Percentiles rank a stretch among this genome's conserved stretches.
These are phyloP conservation scores for Hirundichthys speculiger DNA, from an alignment of 2,113 vertebrate genomes.

Conservation along the genomic window DNA sequence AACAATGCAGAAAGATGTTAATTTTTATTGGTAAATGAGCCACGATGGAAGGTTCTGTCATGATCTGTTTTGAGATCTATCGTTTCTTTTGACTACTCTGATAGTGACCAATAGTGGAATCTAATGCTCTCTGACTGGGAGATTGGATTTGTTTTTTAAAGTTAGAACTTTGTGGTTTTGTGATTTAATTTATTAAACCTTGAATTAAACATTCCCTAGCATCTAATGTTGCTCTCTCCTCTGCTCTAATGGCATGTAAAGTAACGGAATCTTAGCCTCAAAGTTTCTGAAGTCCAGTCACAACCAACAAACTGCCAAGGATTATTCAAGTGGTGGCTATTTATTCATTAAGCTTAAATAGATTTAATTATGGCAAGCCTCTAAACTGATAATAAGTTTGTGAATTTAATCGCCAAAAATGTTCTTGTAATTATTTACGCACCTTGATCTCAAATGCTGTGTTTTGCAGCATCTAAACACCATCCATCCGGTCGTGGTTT, in stretches of 20 bases:
- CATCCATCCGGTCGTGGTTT: constrained; percentile 29
- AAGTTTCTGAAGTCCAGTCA: background rate
- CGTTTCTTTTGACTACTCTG: too few relatives aligned
- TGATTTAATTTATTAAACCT: background rate
- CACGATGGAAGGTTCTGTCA: background rate
- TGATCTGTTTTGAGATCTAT: too few relatives aligned
- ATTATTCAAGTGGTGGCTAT: background rate
- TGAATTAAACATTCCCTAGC: background rate
- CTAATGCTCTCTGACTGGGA: background rate
- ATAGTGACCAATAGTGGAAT: too few relatives aligned
- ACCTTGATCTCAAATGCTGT: constrained; percentile 10
- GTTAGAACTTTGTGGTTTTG: background rate
- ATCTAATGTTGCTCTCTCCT: background rate
- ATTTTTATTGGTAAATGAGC: too few relatives aligned
- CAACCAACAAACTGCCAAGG: background rate
- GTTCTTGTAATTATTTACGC: constrained; percentile 18
- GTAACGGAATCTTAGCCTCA: too few relatives aligned
- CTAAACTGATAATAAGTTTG: background rate
- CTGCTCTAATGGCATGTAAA: background rate
- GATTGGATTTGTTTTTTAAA: background rate
- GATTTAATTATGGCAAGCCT: background rate
- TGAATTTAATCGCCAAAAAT: constrained; percentile 5
- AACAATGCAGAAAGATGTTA: too few relatives aligned
- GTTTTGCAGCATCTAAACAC: constrained; percentile 41
- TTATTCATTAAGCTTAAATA: background rate